These are phyloP conservation scores for Lophura nycthemera DNA, from an alignment of 2,113 vertebrate species.

Conservation along the genomic window DNA sequence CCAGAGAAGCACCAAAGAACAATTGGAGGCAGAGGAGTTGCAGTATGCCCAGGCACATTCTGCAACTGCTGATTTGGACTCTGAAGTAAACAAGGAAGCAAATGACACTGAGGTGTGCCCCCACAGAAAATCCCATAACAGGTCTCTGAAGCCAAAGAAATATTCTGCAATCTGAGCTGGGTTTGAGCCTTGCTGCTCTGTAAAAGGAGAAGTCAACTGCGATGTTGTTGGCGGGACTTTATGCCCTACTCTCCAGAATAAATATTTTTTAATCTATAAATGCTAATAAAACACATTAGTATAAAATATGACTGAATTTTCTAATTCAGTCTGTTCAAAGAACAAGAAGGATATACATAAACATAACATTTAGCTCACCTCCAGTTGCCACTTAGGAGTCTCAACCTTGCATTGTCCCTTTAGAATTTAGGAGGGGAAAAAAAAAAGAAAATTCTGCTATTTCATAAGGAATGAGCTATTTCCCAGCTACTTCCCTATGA, in stretches of 20 bases:
- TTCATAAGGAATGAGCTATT: background rate
- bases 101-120: too few species aligned
- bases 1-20: fast-evolving
- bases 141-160: background rate
- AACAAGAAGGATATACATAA: background rate
- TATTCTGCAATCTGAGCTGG: background rate
- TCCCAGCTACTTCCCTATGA: background rate
- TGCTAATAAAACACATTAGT: background rate
- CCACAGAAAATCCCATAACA: background rate
- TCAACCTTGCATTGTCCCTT: background rate
- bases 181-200: background rate
- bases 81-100: background rate
- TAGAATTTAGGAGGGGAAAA: background rate
- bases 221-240: background rate
- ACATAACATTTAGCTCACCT: background rate
- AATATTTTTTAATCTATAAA: background rate
- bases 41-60: fast-evolving
- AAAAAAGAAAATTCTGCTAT: background rate
- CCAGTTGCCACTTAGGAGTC: background rate
- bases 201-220: background rate
- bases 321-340: background rate
- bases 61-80: fast-evolving
- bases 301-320: background rate
- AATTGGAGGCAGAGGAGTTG: fast-evolving
- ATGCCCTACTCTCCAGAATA: background rate